Conservation (phyloP, 92 coral and sea anemone species). For the Actinostola sp. region DNA sequence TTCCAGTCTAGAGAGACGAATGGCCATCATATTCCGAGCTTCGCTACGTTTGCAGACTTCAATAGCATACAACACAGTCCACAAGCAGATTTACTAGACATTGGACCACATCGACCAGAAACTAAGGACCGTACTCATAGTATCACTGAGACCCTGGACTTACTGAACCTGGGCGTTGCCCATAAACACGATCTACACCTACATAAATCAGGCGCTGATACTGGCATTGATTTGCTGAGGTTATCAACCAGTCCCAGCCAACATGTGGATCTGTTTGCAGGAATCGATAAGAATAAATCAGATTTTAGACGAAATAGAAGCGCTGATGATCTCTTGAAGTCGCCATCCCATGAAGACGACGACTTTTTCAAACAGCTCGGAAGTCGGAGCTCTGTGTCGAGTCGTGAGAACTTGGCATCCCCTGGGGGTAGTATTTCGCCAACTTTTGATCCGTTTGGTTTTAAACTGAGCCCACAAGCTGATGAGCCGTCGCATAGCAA, state of each 20-base stretch:
- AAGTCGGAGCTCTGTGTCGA: slow-evolving; percentile 76
- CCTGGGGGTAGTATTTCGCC: slow-evolving; percentile 30
- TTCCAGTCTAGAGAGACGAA: slow-evolving; percentile 57
- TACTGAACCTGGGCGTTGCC: slow-evolving; percentile 56
- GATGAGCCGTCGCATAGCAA: not conserved
- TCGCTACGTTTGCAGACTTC: slow-evolving; percentile 42
- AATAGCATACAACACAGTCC: slow-evolving; percentile 9
- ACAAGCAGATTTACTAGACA: slow-evolving; percentile 40
- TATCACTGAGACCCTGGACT: slow-evolving; percentile 33
- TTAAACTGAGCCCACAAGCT: not conserved
- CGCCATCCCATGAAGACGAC: slow-evolving; percentile 70
- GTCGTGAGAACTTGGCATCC: slow-evolving; percentile 69
- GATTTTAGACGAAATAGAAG: slow-evolving; percentile 87
- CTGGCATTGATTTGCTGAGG: slow-evolving; percentile 65
- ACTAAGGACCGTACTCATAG: slow-evolving; percentile 15
- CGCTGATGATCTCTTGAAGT: slow-evolving; percentile 81
- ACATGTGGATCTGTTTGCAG: slow-evolving; percentile 80
- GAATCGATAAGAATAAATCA: slow-evolving; percentile 58
- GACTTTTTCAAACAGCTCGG: slow-evolving; percentile 81
- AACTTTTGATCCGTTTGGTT: slow-evolving; percentile 55
- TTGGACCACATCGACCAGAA: slow-evolving; percentile 36
- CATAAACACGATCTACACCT: slow-evolving; percentile 15
- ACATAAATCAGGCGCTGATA: slow-evolving; percentile 32
- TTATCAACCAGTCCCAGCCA: slow-evolving; percentile 65
- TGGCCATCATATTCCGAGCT: slow-evolving; percentile 6